phyloP scores from a whole-genome alignment of 2,888 invertebrate genomes.

The Drosophila greeni region DNA sequence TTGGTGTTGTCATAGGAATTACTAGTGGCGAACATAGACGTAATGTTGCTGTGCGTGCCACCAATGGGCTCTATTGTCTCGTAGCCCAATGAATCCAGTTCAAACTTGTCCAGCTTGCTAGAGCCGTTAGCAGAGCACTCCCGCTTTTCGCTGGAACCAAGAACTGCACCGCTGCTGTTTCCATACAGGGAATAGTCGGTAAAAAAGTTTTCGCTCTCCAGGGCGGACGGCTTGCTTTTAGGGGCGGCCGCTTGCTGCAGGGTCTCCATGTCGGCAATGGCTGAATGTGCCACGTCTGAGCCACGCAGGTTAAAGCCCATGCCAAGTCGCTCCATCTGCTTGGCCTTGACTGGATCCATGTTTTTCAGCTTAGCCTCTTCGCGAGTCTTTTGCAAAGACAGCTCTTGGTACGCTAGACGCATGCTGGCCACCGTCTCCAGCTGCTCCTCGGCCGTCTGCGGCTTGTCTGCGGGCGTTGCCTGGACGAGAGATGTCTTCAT shows the following conservation, averaged over 20 bases:
- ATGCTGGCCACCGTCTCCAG: conserved; percentile 84
- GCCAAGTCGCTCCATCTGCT: conserved; percentile 94
- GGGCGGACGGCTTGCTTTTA: conserved; percentile 60
- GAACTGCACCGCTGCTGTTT: conserved; percentile 16
- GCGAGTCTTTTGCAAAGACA: conserved; percentile 84
- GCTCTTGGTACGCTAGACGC: conserved; percentile 88
- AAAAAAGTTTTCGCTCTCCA: conserved; percentile 73
- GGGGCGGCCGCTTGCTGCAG: conserved; percentile 89
- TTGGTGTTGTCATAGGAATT: conserved; percentile 57
- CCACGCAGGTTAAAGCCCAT: conserved; percentile 85
- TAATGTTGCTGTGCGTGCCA: conserved; percentile 75
- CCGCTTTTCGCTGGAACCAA: conserved; percentile 47
- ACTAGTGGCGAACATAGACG: conserved; percentile 76
- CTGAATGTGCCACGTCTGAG: conserved; percentile 88
- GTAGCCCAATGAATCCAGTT: conserved; percentile 77
- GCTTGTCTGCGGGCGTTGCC: conserved; percentile 68
- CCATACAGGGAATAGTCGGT: conserved; percentile 72
- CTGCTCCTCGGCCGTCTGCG: conserved; percentile 82
- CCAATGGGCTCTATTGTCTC: conserved; percentile 78
- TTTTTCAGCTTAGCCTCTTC: conserved; percentile 86
- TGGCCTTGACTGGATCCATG: conserved; percentile 89
- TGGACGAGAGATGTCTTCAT: conserved; percentile 79
- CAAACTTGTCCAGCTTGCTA: conserved; percentile 74
- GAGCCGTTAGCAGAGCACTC: conserved; percentile 38
- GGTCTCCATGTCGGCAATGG: conserved; percentile 91